Evolutionary conservation across 1,140 invertebrate species (phyloP), one percentile per base, ranked within the genome.

Genomic region (Drosophila ambigua): DNA sequence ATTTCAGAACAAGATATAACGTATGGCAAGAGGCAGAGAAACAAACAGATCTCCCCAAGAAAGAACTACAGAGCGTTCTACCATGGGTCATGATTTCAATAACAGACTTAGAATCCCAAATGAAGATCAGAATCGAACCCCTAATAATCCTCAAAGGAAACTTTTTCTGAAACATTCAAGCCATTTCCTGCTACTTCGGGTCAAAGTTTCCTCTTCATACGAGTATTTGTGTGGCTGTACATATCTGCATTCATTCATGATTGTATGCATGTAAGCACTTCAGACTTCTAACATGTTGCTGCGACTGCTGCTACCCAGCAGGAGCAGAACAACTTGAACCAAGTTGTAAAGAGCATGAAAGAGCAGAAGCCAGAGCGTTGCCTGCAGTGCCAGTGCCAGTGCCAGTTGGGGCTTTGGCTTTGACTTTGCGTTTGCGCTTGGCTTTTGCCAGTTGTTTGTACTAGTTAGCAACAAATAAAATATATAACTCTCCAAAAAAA

Each of bases 391-490:
- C 55, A n/a, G 54, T 48, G 23, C 13, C 52, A 28, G 61, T 63
- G 28, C 57, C 61, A 62, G 43, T 61, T 16, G 62, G 58, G 41
- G 39, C 52, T 45, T 57, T 72, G 61, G 48, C 53, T 60, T 68
- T 53, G 50, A 31, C 31, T 44, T 63, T 64, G 44, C 45, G 39
- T 57, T 39, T 55, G 50, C 31, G 55, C 39, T 52, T 39, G 31
- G 51, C n/a, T 28, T 68, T 49, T 69, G 64, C 31, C 63, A 49
- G 64, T 69, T 69, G 66, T 69, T 69, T 69, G 64, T 68, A 57
- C 64, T 69, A 57, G 64, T 68, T 69, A 44, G 44, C 50, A 69
- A 26, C 64, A 72, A 64, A 63, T 65, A 74, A 61, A 77, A 81
- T 51, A 53, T 55, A 60, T 20, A 72, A 55, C 58, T 45, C 44